These are phyloP conservation scores for Coreius guichenoti DNA, from an alignment of 2,797 vertebrate species.

Conservation along the genomic window DNA sequence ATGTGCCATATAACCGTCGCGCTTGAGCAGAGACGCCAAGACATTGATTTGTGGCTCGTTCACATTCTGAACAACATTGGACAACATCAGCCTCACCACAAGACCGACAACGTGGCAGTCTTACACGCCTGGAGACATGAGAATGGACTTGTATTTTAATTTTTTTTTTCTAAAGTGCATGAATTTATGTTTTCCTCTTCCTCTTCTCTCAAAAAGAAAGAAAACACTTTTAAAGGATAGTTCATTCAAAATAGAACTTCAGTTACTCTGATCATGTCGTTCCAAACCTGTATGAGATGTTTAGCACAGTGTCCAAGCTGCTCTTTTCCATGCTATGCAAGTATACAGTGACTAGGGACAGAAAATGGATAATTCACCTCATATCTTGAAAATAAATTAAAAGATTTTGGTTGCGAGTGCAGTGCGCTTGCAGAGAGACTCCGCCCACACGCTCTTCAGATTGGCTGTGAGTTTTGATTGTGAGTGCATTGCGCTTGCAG, in stretches of 20 bases:
- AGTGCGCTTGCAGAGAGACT: neutral
- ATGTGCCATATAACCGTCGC: neutral
- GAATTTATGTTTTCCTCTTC: conserved; percentile 1
- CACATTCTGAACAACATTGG: conserved; percentile 20
- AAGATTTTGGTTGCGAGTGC: neutral
- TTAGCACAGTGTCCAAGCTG: neutral
- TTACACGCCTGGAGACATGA: neutral
- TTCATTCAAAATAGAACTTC: neutral
- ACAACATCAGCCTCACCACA: conserved; percentile 39
- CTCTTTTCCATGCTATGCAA: neutral
- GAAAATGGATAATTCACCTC: neutral
- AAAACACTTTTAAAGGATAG: neutral
- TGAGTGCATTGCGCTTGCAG: neutral
- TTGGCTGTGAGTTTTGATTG: neutral
- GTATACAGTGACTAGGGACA: neutral
- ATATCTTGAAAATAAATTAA: neutral
- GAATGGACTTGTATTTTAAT: neutral
- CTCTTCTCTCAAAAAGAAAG: neutral
- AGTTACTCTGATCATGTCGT: neutral
- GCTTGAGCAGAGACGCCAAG: neutral
- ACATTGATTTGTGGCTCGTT: conserved; percentile 44
- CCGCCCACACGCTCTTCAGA: neutral
- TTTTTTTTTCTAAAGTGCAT: neutral
- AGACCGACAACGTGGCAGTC: conserved; percentile 51
- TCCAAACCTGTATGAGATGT: too few relatives aligned